Conservation (phyloP, 2,888 invertebrate species). For the Archips xylosteana region DNA sequence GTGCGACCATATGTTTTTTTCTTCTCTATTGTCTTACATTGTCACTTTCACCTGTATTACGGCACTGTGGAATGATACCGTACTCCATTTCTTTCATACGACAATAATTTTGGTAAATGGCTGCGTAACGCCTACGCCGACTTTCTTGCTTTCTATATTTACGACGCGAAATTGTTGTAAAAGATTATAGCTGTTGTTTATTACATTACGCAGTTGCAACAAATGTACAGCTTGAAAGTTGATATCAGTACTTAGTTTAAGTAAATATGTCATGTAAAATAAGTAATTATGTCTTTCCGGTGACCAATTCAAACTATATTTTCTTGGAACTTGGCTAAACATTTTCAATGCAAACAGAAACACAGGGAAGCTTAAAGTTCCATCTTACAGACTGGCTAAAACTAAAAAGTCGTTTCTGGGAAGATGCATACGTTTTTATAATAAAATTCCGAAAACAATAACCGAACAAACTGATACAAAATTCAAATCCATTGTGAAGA, state of each 20-base stretch:
- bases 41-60: constrained; percentile 46
- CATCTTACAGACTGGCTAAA: too few relatives aligned
- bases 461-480: too few relatives aligned
- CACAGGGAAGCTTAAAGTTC: too few relatives aligned
- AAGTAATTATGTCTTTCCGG: neutral
- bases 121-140: constrained; percentile 17
- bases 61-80: constrained; percentile 29
- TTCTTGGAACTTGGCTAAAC: too few relatives aligned
- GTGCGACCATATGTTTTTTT: constrained; percentile 35
- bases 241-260: neutral
- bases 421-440: too few relatives aligned
- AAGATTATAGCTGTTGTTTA: constrained; percentile 14
- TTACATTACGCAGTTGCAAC: neutral
- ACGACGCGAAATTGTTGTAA: constrained; percentile 26
- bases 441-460: too few relatives aligned
- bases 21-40: constrained; percentile 43
- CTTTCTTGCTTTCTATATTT: constrained; percentile 37
- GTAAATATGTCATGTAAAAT: neutral
- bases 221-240: constrained; percentile 7
- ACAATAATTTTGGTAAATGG: constrained; percentile 37
- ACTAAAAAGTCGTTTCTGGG: too few relatives aligned
- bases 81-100: constrained; percentile 37
- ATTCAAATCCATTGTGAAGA: too few relatives aligned
- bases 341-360: too few relatives aligned
- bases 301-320: neutral